Percentiles rank a stretch among this genome's conserved stretches.
These are phyloP conservation scores for Irena cyanogastra DNA, from an alignment of 2,113 vertebrate genomes.

Conservation along the genomic window DNA sequence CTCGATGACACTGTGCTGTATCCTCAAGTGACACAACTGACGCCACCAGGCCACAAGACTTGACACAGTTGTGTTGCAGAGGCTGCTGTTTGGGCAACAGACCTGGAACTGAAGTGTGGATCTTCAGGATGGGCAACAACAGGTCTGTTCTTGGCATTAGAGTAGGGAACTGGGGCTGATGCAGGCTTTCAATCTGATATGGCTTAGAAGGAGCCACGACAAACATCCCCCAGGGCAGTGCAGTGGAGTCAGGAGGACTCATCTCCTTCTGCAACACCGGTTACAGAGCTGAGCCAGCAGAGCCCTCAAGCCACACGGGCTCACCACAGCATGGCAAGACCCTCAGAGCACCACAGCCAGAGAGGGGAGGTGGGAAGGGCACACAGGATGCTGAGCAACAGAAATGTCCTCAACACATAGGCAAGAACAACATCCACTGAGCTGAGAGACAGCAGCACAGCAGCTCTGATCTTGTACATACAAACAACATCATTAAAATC, in stretches of 20 bases:
- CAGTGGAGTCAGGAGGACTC: neutral
- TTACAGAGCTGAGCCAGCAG: neutral
- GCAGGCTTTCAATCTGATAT: neutral
- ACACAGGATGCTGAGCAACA: neutral
- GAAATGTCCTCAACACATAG: neutral
- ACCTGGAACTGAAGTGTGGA: neutral
- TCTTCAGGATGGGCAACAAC: neutral
- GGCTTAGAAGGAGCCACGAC: neutral
- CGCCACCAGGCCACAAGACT: neutral
- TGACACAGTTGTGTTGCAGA: fast-evolving
- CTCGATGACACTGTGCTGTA: neutral
- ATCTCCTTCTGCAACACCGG: neutral
- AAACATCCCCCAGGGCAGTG: neutral
- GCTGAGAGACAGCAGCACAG: neutral
- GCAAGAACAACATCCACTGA: neutral
- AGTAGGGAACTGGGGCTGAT: neutral
- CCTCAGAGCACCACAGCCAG: fast-evolving
- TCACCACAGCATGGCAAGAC: neutral
- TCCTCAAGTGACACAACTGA: neutral
- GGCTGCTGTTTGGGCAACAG: neutral
- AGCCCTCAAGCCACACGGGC: neutral
- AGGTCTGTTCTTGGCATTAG: neutral
- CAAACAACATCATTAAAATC: neutral
- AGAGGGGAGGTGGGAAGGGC: neutral
- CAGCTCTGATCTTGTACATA: neutral